phyloP scores from a whole-genome alignment of 2,888 invertebrate species.

The Agrilus biguttatus region DNA sequence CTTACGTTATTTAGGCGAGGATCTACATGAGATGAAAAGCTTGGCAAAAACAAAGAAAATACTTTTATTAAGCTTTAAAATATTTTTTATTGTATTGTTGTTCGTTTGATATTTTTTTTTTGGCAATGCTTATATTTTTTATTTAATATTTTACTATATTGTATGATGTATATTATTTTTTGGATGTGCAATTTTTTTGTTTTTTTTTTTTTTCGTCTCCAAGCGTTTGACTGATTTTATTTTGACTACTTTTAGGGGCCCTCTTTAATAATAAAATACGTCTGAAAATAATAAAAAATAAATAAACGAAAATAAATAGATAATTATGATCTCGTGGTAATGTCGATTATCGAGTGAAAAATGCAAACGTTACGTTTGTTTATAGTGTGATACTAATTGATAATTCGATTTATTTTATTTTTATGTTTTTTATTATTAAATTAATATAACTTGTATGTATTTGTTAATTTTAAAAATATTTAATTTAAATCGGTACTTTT shows the following conservation, averaged over 20 bases:
- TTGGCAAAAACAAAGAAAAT: no score
- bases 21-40: no score
- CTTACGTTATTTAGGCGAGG: no score
- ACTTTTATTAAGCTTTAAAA: no score
- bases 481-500: conserved; percentile 3
- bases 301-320: conserved; percentile 8
- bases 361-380: conserved; percentile 25
- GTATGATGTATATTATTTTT: background rate
- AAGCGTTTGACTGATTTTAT: background rate
- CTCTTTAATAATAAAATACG: conserved; percentile 1
- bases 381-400: conserved; percentile 36
- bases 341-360: conserved; percentile 25
- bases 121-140: no score
- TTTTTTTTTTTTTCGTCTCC: background rate
- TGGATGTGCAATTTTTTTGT: background rate
- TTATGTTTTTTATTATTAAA: conserved; percentile 22
- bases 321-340: conserved; percentile 30
- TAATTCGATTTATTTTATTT: conserved; percentile 22
- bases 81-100: no score
- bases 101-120: no score
- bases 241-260: conserved; percentile 3
- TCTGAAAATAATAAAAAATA: conserved; percentile 5
- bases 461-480: conserved; percentile 26
- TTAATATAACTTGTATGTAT: conserved; percentile 19
- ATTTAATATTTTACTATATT: background rate